Conservation (phyloP, 2,797 vertebrate species). For the Characodon lateralis region DNA sequence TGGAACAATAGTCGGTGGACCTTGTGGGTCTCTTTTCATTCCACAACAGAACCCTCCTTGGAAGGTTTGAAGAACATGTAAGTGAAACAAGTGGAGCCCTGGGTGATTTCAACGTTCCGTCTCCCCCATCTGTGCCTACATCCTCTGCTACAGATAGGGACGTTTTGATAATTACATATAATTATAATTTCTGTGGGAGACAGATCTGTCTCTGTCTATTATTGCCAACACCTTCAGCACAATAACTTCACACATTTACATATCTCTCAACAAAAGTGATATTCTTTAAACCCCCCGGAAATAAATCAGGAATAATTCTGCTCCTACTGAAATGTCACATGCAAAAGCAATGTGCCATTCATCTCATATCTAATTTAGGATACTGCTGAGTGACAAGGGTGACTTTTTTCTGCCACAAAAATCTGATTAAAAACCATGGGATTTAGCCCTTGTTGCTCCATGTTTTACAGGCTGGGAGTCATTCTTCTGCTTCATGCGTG, state of each 20-base stretch:
- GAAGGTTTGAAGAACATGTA: slow-evolving; percentile 75
- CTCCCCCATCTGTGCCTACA: slow-evolving; percentile 76
- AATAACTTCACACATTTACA: slow-evolving; percentile 80
- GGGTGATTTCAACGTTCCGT: slow-evolving; percentile 69
- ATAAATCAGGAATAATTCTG: slow-evolving; percentile 71
- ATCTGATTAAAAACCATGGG: slow-evolving; percentile 45
- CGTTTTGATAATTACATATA: slow-evolving; percentile 80
- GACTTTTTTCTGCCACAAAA: slow-evolving; percentile 32
- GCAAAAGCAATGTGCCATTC: slow-evolving; percentile 57
- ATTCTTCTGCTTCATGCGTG: slow-evolving; percentile 52
- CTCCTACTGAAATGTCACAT: slow-evolving; percentile 65
- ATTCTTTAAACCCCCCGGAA: slow-evolving; percentile 73
- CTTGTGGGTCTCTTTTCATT: slow-evolving; percentile 45
- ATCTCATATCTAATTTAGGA: slow-evolving; percentile 60
- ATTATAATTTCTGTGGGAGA: slow-evolving; percentile 83
- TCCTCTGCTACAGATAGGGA: slow-evolving; percentile 77
- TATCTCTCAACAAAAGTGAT: slow-evolving; percentile 80
- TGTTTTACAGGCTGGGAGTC: slow-evolving; percentile 39
- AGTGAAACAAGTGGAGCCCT: slow-evolving; percentile 75
- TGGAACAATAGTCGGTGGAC: slow-evolving; percentile 53
- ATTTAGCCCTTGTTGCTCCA: slow-evolving; percentile 42
- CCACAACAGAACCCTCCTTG: slow-evolving; percentile 57
- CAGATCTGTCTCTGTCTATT: slow-evolving; percentile 80
- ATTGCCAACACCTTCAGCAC: slow-evolving; percentile 79
- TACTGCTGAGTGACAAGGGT: slow-evolving; percentile 54